Percentiles rank a stretch among this genome's conserved stretches.
Evolutionary conservation across 1,140 invertebrate species (phyloP).

Genomic region (Potamilus streckersoni): DNA sequence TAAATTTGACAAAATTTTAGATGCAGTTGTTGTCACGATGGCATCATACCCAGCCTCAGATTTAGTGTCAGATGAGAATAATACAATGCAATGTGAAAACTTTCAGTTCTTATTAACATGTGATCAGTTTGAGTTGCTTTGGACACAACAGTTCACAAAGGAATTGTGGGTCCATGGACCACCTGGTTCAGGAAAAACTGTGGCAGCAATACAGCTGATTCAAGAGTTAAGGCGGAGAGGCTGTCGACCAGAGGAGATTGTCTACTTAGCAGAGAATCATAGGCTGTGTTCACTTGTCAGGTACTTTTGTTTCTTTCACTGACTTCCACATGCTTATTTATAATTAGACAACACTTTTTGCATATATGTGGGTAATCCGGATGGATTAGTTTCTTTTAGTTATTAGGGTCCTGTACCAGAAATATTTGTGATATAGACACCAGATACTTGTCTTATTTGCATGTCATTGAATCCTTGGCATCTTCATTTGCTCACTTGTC

Average conservation of each 20-base stretch:
- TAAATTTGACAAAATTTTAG: slow-evolving; percentile 44
- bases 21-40: slow-evolving; percentile 42
- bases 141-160: slow-evolving; percentile 51
- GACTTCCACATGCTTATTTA: neutral
- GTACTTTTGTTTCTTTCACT: slow-evolving; percentile 26
- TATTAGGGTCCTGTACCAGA: neutral
- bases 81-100: slow-evolving; percentile 12
- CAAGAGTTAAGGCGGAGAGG: slow-evolving; percentile 41
- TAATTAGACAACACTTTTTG: too few species aligned
- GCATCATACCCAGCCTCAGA: slow-evolving; percentile 44
- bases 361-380: too few species aligned
- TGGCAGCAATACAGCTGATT: slow-evolving; percentile 55
- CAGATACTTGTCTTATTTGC: too few species aligned
- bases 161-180: slow-evolving; percentile 60
- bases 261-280: slow-evolving; percentile 55
- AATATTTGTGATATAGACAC: neutral
- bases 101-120: slow-evolving; percentile 53
- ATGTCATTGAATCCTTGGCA: too few species aligned
- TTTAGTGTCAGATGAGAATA: slow-evolving; percentile 24
- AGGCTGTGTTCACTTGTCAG: slow-evolving; percentile 53
- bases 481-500: too few species aligned
- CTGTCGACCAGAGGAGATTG: slow-evolving; percentile 33
- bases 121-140: slow-evolving; percentile 57
- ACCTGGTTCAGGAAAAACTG: slow-evolving; percentile 52
- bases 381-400: neutral